Conservation (phyloP, 2,113 vertebrate species). For the Strigops habroptila region DNA sequence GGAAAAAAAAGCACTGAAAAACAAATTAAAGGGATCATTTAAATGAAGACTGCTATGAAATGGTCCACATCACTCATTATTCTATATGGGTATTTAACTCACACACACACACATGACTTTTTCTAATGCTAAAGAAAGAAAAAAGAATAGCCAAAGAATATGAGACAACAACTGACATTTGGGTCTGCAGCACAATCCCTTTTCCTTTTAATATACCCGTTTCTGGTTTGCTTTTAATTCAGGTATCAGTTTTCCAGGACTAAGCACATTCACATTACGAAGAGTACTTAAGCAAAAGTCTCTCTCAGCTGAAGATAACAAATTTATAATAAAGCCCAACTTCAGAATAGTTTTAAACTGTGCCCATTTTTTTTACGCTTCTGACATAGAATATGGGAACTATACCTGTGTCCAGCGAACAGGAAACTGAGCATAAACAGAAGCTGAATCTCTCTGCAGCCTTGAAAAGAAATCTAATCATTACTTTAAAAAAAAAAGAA, state of each 20-base stretch:
- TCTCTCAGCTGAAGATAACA: neutral
- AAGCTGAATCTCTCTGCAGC: neutral
- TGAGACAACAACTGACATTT: neutral
- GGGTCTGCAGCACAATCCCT: neutral
- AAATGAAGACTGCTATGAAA: neutral
- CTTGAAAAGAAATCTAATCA: neutral
- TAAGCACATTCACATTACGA: neutral
- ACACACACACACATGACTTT: fast-evolving
- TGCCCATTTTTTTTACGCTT: neutral
- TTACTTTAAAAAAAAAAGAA: neutral
- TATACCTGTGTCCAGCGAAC: neutral
- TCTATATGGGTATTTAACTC: neutral
- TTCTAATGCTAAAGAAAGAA: neutral
- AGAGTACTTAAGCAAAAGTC: neutral
- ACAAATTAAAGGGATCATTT: neutral
- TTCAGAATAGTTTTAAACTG: neutral
- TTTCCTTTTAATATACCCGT: neutral
- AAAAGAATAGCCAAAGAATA: neutral
- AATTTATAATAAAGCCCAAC: neutral
- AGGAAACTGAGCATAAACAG: neutral
- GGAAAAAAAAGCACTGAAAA: neutral
- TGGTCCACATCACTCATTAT: neutral
- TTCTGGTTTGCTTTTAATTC: neutral
- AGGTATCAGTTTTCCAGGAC: neutral
- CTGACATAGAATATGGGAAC: neutral